A percentile compares a stretch with the other conserved stretches of the same genome.
Evolutionary conservation across 2,888 invertebrate genomes (phyloP).

Genomic region (Escarpia spicata): DNA sequence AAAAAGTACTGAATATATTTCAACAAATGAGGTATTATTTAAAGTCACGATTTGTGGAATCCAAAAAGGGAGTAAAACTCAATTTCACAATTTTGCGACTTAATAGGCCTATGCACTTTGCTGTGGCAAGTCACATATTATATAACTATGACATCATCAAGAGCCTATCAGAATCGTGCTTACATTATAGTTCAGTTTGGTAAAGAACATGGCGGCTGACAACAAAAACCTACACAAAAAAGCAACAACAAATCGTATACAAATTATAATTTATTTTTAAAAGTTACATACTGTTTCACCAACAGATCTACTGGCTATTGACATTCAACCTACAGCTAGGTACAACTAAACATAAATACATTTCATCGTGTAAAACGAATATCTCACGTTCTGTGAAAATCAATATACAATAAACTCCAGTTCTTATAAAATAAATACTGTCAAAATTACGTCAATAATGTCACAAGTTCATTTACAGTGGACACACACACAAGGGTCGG

Average conservation of each 20-base stretch:
- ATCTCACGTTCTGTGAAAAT: not conserved
- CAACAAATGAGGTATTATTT: no score
- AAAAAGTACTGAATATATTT: no score
- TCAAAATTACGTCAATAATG: constrained; percentile 12
- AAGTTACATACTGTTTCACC: not conserved
- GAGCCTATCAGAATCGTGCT: no score
- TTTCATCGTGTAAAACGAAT: constrained; percentile 16
- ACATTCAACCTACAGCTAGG: not conserved
- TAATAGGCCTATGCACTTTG: no score
- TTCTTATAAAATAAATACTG: constrained; percentile 16
- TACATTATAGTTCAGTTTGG: no score
- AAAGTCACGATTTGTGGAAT: no score
- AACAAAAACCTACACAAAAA: not conserved
- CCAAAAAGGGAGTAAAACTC: no score
- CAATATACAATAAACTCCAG: not conserved
- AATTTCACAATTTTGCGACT: no score
- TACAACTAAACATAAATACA: not conserved
- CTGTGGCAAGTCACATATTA: no score
- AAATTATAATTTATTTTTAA: constrained; percentile 6
- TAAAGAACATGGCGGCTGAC: no score
- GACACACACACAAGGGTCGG: not conserved
- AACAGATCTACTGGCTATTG: not conserved
- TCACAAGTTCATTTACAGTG: constrained; percentile 3
- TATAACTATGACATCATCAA: no score
- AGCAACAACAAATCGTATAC: not conserved